Evolutionary conservation across 2,888 invertebrate species (phyloP).

Genomic region (Cephus pulcher): DNA sequence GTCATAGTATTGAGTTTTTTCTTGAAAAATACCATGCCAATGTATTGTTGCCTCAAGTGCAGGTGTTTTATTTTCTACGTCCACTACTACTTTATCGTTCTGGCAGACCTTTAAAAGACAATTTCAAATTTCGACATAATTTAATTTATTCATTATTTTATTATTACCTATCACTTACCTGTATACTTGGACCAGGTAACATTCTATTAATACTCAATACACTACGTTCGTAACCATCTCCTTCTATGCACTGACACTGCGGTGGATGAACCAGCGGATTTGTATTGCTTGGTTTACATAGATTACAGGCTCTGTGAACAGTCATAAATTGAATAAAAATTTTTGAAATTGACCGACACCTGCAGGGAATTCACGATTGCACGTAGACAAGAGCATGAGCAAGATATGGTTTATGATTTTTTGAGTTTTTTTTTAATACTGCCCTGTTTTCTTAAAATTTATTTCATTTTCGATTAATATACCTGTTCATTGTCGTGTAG

Average conservation of each 20-base stretch:
- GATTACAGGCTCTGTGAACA: constrained; percentile 32
- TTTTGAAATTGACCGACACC: neutral
- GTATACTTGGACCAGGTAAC: constrained; percentile 38
- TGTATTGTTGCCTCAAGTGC: constrained; percentile 89
- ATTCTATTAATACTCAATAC: constrained; percentile 37
- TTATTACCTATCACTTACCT: neutral
- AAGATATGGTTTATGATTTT: too few species aligned
- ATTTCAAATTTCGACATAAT: too few species aligned
- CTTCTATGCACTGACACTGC: constrained; percentile 40
- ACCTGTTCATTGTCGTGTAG: constrained; percentile 31
- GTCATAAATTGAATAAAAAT: too few species aligned
- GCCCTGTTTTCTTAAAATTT: too few species aligned
- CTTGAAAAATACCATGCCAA: constrained; percentile 90
- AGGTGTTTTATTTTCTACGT: constrained; percentile 87
- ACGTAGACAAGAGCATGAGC: too few species aligned
- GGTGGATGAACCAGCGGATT: constrained; percentile 22
- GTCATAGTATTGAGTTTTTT: constrained; percentile 85
- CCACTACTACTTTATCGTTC: constrained; percentile 86
- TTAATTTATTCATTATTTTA: too few species aligned
- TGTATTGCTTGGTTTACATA: constrained; percentile 35
- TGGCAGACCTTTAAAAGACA: constrained; percentile 81
- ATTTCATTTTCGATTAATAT: neutral
- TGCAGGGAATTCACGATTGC: neutral
- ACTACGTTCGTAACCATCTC: constrained; percentile 35
- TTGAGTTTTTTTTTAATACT: too few species aligned